A percentile compares a stretch with the other conserved stretches of the same genome.
Conservation (phyloP, 2,113 vertebrate genomes). For the human region GRCh38 chr6:46384001-46384500, state of each 20-base stretch:
- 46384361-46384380: neutral
- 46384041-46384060: neutral
- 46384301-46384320: neutral
- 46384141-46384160: neutral
- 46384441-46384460: neutral
- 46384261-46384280: neutral
- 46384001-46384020: neutral
- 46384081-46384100: neutral
- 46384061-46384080: neutral
- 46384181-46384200: neutral
- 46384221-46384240: neutral
- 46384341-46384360: neutral
- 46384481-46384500: neutral
- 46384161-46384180: neutral
- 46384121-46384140: neutral
- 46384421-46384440: neutral
- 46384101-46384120: neutral
- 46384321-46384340: neutral
- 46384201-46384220: neutral
- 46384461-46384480: neutral
- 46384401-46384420: neutral
- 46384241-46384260: neutral
- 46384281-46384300: neutral
- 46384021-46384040: too few species aligned
- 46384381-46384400: neutral